Evolutionary conservation across 2,888 invertebrate species (phyloP), one percentile per base, ranked within the genome.

Genomic region (Ophion costatus): DNA sequence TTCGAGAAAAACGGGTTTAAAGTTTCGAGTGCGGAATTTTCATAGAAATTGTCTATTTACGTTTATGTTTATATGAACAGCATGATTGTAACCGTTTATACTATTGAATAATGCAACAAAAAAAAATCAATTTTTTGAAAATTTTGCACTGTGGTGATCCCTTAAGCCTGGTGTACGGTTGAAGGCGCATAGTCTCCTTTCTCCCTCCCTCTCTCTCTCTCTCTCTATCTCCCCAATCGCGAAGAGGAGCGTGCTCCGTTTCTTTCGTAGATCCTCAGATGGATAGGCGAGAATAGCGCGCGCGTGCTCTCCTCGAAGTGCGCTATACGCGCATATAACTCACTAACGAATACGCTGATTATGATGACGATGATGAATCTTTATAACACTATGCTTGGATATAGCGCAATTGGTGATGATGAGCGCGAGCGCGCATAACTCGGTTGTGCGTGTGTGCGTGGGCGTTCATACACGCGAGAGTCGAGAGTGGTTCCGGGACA

Each of bases 291-390:
- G 45, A 56, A 73, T 11, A 61, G 17, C 73, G 59, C 76, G 74
- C 61, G 77, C 80, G 66, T 71, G 80, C 56, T 79, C 74, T 76
- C 56, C 51, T 56, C 56, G 22, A 76, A 66, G 66, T 75, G 51
- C 56, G 51, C 66, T 24, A 17, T 20, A 63, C 51, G 45, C 22
- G n/a, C 24, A 22, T 71, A 74, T 74, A 80, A 80, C 67, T 80
- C 80, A 74, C 82, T 83, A 83, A 83, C 82, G 85, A 85, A 85
- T 85, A 80, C 66, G 82, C 82, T 85, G 82, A 85, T 85, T 83
- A 85, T 70, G 73, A 85, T 76, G 85, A 83, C 82, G 85, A 85
- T 77, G 85, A 85, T 85, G 85, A 85, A 85, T 80, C 80, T 80
- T 80, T 67, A 73, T 85, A 83, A 85, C 77, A 80, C 73, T 67